Base-by-base conservation (phyloP, 2,888 invertebrate species). In the Plagiodera versicolora region DNA sequence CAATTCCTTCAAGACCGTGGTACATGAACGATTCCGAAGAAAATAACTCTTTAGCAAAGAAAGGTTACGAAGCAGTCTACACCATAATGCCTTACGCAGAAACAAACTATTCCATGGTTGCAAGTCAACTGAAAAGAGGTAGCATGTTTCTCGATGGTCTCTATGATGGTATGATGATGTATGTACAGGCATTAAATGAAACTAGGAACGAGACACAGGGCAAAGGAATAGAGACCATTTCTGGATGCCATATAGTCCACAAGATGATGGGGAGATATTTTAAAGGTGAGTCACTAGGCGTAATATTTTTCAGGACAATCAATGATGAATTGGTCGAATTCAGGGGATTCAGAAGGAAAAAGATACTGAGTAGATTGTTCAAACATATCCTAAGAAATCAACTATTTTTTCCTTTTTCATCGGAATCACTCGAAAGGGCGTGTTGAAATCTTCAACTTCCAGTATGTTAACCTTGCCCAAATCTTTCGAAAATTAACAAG, bases 141-240 rank as follows among this genome's bases (percentile, higher is more conserved):
- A 69, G 72, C 18, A 77, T 75, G 35, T 78, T 75, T 66, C 65
- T 79, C 46, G 76, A 79, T 57, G 95, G 97, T 1, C 95, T 98
- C 81, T 96, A 97, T 80, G 98, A 99, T 75, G 97, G 97, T 0
- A 94, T 98, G 10, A 84, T 98, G 0, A 86, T 99, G 35, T 98
- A 97, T 79, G 93, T 95, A 0, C 84, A 92, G 58, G 96, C 96
- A 0, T 82, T 98, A 6, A 96, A 95, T 76, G 92, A 95, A 69
- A 94, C 94, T 19, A 82, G 97, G 45, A 77, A 77, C 4, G 70
- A 71, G 1, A 72, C 74, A 1, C 72, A 72, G 11, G 60, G 67
- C 18, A 30, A 55, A 16, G 72, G 80, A 61, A 77, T 84, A 0
- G 77, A 79, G 6, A 77, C 78, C 47, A 78, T 91, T 28, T 91